Evolutionary conservation across 30 jellyfish, hydroid and myxozoan genomes (phyloP).

Genomic region (Clytia hemisphaerica): DNA sequence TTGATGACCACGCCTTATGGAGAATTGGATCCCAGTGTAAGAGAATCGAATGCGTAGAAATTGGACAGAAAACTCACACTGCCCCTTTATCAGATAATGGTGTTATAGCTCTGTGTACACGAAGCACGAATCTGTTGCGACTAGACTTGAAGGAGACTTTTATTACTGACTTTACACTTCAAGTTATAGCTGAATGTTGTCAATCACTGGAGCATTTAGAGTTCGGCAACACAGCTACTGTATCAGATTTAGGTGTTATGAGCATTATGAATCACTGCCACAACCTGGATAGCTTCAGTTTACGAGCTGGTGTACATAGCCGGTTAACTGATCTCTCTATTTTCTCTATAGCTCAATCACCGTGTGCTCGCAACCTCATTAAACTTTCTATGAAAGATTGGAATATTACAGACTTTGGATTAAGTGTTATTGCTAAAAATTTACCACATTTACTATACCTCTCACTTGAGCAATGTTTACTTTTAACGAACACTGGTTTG

Average conservation of each 20-base stretch:
- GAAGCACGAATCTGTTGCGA: not conserved
- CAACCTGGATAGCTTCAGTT: not conserved
- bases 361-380: not conserved
- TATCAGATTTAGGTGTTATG: constrained; percentile 4
- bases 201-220: not conserved
- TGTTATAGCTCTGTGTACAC: constrained; percentile 1
- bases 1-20: not conserved
- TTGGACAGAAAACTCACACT: not conserved
- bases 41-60: constrained; percentile 1
- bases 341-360: not conserved
- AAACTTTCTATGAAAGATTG: not conserved
- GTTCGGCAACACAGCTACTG: not conserved
- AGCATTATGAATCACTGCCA: not conserved
- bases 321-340: not conserved
- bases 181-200: constrained; percentile 11
- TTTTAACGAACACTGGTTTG: constrained; percentile 1
- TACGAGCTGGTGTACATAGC: constrained; percentile 6
- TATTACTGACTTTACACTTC: not conserved
- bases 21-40: not conserved
- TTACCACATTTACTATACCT: not conserved
- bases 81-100: not conserved
- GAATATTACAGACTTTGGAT: constrained; percentile 6
- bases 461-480: not conserved
- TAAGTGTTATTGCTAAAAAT: not conserved
- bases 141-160: not conserved